phyloP scores from a whole-genome alignment of 2,888 invertebrate species.

The Tanypteryx hageni region DNA sequence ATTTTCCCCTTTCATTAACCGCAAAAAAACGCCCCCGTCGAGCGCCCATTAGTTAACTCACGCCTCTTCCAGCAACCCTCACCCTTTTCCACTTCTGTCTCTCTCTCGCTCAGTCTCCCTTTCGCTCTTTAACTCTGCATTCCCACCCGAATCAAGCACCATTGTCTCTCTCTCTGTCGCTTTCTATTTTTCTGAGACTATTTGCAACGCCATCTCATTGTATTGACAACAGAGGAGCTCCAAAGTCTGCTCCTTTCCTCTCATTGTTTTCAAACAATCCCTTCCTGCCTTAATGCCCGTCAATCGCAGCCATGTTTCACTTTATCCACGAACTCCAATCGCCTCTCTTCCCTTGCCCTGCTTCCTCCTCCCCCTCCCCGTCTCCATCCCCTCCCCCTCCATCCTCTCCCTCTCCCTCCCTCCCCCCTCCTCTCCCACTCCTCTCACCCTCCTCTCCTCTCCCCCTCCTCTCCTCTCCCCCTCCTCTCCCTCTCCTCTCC shows the following conservation, averaged over 20 bases:
- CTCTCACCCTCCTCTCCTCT: neutral
- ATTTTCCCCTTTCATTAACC: neutral
- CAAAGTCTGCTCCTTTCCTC: too few species aligned
- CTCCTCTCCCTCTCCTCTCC: neutral
- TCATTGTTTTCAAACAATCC: too few species aligned
- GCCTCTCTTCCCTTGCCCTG: neutral
- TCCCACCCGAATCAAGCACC: neutral
- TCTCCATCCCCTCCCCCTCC: neutral
- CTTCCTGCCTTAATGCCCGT: too few species aligned
- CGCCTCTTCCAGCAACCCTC: neutral
- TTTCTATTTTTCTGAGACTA: neutral
- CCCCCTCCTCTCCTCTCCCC: neutral
- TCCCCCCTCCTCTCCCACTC: neutral
- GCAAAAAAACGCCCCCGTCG: neutral
- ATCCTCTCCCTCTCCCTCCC: neutral
- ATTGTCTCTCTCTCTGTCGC: neutral
- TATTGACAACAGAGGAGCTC: too few species aligned
- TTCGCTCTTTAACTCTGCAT: neutral
- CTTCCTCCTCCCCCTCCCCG: neutral
- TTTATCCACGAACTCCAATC: neutral
- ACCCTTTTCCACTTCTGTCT: too few species aligned
- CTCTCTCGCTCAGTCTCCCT: neutral
- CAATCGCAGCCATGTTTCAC: neutral
- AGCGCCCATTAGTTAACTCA: conserved; percentile 3
- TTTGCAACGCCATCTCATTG: neutral